Evolutionary conservation across 2,113 vertebrate genomes (phyloP), one percentile per base, ranked within the genome.

Genomic region (Dipodomys stephensi): DNA sequence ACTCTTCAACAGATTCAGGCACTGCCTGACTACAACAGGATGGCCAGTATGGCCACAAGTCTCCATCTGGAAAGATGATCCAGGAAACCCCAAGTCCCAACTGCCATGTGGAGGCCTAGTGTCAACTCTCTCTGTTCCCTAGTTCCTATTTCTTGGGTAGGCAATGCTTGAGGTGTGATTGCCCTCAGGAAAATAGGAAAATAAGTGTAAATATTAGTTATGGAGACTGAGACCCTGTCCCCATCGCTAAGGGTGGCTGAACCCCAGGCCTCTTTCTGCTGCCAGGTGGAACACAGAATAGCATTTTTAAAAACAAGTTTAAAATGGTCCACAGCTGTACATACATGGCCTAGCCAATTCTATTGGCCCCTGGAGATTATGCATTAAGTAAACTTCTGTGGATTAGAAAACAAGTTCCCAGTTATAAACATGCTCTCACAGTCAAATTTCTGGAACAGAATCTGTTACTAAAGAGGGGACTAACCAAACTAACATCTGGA

Each of bases 341-440:
- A 76, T 23, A 32, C 57, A 64, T 15, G 53, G 28, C 20, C 44
- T 2, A 4, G 8, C 73, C 62, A 57, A 19, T 67, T 82, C 83
- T 25, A 35, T 2, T 2, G 15, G 28, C 13, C 78, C 62, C 11
- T 57, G 20, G 57, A 57, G 64, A 64, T 30, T 18, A 28, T 18
- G 57, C 81, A 83, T 25, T 62, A 62, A 60, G 5, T 44, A 32
- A 30, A 65, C 49, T 60, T 88, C 15, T 57, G 49, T 53, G 49
- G 49, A 53, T 53, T 53, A 9, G 57, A 77, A 93, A 94, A 78
- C 0, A 78, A 32, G 69, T 82, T 87, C 49, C 60, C 32, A 88
- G 32, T 57, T 84, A 90, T 35, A 83, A 84, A 94, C 69, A 84
- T 4, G 74, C 49, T 27, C 30, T 27, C 30, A 83, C 25, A 90